Base-by-base conservation (phyloP, 2,113 vertebrate genomes). In the Rhegmatorhina hoffmannsi region DNA sequence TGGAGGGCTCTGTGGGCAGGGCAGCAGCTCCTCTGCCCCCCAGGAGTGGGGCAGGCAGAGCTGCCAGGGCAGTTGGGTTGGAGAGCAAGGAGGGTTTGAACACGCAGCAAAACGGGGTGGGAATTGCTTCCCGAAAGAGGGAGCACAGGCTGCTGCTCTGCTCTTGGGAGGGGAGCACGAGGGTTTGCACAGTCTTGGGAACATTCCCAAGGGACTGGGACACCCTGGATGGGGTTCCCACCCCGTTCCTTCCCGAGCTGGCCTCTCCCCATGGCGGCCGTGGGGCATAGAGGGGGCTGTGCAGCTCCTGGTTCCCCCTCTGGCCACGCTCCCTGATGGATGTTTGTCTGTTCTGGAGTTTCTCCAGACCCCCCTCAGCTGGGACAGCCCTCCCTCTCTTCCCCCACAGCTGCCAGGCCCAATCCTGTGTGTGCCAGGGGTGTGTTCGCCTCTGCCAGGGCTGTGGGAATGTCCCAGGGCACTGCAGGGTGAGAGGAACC, bases 171-270 rank as follows among this genome's bases (percentile, higher is more conserved):
- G 26, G 34, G 23, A 47, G 62, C 40, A 7, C 0, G 0, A 43
- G 44, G 11, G 2, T 36, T 28, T 68, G 38, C 8, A 6, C 8
- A 6, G 18, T n/a, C 34, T 15, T 7, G 9, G 28, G 55, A 26
- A 29, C 6, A 0, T 18, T 14, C 29, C 28, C 12, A 0, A 2
- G 21, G 50, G 13, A 2, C 63, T 28, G 38, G 1, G 0, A 6
- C 55, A 38, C 46, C 63, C 60, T 36, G 46, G 17, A 0, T 15
- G 68, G 13, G 3, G 3, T 47, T 46, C 44, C 63, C 28, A 13
- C n/a, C 6, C 1, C 0, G 0, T 13, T 16, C 0, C 25, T 89
- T 28, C 60, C 83, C 6, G 1, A 55, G 60, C 47, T 11, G 0
- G n/a, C 16, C 62, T 58, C 4, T 52, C 33, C 14, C 2, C 0